Base-by-base conservation (phyloP, 2,113 vertebrate species). In the Callipepla squamata region DNA sequence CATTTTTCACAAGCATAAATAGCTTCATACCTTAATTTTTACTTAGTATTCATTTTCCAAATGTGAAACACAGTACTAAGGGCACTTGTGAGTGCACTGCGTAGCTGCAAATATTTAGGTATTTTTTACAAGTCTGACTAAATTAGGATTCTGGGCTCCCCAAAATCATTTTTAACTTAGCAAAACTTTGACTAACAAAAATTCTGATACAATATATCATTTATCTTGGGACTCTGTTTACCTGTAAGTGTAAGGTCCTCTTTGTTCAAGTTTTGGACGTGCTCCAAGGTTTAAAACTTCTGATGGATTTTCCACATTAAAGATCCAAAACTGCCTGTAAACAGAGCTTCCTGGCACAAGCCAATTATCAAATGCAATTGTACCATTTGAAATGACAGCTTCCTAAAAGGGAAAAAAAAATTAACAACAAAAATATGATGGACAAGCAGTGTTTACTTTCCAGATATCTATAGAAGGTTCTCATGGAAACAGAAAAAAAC, bases 241-340 rank as follows among this genome's bases (percentile, higher is more conserved):
- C 99, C 90, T 98, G 94, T 99, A 99, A 0, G 99, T 99, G 55
- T 99, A 99, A 8, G 99, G 99, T 68, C 99, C 99, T 95, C 76
- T 98, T 96, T 99, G 98, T 67, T 89, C 48, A 9, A 99, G 87
- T 55, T 94, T 83, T 65, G 99, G 98, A 28, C 11, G 93, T 38
- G 89, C 90, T 15, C 99, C 98, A 3, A 96, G 13, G 0, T 79
- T 0, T 6, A 97, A 3, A 9, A 99, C 97, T 0, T 98, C 98
- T 5, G 78, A 4, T 42, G 99, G 97, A 89, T 99, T 99, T 83
- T 94, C 90, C 26, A 99, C 98, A 3, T 99, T 72, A 85, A 98
- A 99, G 42, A 99, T 69, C 99, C 99, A 99, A 97, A 99, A 99
- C 94, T 99, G 98, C 57, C 99, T 98, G 95, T 98, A 99, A 73